Base-by-base conservation (phyloP, 2,113 vertebrate species). In the Pontoporia blainvillei region DNA sequence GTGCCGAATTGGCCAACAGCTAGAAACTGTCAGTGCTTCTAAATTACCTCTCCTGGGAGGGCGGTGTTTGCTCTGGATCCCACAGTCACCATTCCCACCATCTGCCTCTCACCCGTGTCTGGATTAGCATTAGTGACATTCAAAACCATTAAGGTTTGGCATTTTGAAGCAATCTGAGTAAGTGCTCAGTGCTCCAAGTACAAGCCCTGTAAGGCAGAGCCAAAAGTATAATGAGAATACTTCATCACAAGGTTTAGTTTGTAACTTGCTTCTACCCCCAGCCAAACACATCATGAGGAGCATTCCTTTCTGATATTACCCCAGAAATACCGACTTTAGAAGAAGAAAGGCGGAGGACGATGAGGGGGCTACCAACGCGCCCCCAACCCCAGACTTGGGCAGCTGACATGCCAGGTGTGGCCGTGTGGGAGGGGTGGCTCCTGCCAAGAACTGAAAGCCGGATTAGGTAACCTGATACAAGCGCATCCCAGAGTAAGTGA, bases 81-180 rank as follows among this genome's bases (percentile, higher is more conserved):
- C 66, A 73, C 12, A 20, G 4, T 81, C 86, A 34, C 69, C 94
- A 61, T 90, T 76, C 62, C 79, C 66, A 85, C 95, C 94, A 78
- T 96, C 97, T 97, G 97, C 96, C 76, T 96, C 96, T 97, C 91
- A 72, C 46, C 81, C 93, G 3, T n/a, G 72, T 92, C 75, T 88
- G 97, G 86, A 94, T 79, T 57, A 89, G 87, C 94, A 75, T 76
- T 79, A 91, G 88, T 66, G 95, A 93, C 92, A 95, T 93, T 69
- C 85, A 64, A 89, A 95, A 92, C 87, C 85, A 90, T 95, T 95
- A 95, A 66, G 61, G 85, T 64, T 94, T 94, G 88, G 94, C 96
- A 89, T 73, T 91, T 86, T 61, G 66, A 89, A 89, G 96, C 86
- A 93, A 95, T 97, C 72, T 1, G 8, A 94, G 73, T 82, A 92